Percentiles rank a stretch among this genome's conserved stretches.
phyloP scores from a whole-genome alignment of 2,888 invertebrate genomes.

The Microctonus hyperodae region DNA sequence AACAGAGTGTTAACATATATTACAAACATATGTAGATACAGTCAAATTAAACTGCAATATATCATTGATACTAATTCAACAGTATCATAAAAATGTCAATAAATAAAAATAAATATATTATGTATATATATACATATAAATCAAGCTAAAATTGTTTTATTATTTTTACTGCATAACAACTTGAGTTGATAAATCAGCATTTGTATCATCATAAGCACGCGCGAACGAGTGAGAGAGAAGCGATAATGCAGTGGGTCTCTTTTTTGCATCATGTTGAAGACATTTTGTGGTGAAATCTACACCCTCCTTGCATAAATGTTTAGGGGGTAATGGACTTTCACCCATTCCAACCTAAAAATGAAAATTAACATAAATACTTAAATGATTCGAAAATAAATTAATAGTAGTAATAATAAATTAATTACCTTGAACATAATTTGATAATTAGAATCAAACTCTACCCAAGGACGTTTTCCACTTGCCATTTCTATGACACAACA shows the following conservation, averaged over 20 bases:
- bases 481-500: constrained; percentile 97
- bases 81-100: neutral
- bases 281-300: constrained; percentile 80
- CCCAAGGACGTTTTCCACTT: constrained; percentile 93
- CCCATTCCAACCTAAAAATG: constrained; percentile 89
- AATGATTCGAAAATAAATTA: no score
- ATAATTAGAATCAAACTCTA: constrained; percentile 89
- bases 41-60: neutral
- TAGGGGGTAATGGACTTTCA: constrained; percentile 79
- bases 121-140: neutral
- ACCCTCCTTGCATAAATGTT: constrained; percentile 81
- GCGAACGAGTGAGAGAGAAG: constrained; percentile 81
- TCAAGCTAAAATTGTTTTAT: neutral
- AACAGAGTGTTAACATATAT: no score
- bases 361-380: constrained; percentile 40
- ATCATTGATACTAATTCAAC: neutral
- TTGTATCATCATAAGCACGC: constrained; percentile 53
- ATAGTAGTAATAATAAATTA: no score
- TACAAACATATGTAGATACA: neutral
- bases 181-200: constrained; percentile 48
- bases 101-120: neutral
- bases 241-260: constrained; percentile 74
- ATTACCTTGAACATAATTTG: constrained; percentile 86
- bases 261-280: constrained; percentile 82
- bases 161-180: constrained; percentile 6